Percentiles rank a stretch among this genome's conserved stretches.
Evolutionary conservation across 1,140 invertebrate genomes (phyloP).

Genomic region (Anastrepha ludens): DNA sequence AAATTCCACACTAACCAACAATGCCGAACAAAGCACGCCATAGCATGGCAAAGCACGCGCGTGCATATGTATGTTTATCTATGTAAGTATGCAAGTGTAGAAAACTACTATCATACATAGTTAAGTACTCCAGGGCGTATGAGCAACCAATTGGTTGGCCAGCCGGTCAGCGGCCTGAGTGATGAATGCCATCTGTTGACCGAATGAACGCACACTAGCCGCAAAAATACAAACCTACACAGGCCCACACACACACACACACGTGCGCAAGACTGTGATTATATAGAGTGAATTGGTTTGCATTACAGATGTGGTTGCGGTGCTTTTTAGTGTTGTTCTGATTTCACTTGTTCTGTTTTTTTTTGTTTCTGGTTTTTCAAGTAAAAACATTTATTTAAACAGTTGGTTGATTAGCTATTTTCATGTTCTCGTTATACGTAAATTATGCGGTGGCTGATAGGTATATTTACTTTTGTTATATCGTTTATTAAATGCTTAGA

Average conservation of each 20-base stretch:
- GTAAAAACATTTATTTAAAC: background rate
- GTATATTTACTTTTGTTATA: background rate
- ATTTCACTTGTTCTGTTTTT: background rate
- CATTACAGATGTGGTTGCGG: constrained; percentile 27
- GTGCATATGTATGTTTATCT: background rate
- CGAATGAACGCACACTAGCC: background rate
- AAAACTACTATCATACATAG: background rate
- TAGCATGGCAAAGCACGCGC: background rate
- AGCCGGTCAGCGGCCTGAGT: background rate
- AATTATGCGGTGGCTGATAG: constrained; percentile 4
- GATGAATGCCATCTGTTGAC: constrained; percentile 20
- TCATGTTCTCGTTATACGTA: background rate
- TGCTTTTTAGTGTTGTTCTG: background rate
- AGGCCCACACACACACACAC: no score
- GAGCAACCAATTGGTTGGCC: constrained; percentile 27
- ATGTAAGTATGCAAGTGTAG: background rate
- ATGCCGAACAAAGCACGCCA: background rate
- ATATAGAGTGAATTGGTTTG: background rate
- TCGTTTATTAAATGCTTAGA: background rate
- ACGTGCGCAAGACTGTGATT: background rate
- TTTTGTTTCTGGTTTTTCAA: background rate
- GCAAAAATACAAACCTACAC: background rate
- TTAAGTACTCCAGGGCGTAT: constrained; percentile 31
- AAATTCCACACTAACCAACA: constrained; percentile 42
- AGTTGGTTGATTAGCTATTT: constrained; percentile 8